Conservation (phyloP, 2,888 invertebrate species). For the Plebejus melissa region DNA sequence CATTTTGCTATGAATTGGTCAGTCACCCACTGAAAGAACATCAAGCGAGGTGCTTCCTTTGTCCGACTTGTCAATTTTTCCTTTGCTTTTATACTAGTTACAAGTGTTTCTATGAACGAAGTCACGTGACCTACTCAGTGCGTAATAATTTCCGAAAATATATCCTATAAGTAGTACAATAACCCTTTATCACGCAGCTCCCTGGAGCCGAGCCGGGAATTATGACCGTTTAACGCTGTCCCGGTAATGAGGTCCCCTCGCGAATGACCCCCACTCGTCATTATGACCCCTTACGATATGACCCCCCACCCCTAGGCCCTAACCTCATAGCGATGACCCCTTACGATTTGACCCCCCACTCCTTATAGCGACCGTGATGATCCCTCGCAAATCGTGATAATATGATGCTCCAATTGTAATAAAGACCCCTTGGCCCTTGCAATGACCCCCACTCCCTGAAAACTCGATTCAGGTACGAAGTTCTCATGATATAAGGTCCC, state of each 20-base stretch:
- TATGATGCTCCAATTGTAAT: not conserved
- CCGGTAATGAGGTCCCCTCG: not conserved
- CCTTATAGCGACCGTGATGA: not conserved
- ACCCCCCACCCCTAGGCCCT: too few relatives aligned
- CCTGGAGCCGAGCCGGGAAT: not conserved
- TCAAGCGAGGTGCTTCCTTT: too few relatives aligned
- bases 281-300: not conserved
- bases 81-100: too few relatives aligned
- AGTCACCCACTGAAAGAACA: too few relatives aligned
- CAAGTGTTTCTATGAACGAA: not conserved
- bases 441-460: not conserved
- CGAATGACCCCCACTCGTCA: not conserved
- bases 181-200: not conserved
- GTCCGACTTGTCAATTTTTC: not conserved
- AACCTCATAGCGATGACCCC: not conserved
- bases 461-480: too few relatives aligned
- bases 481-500: too few relatives aligned
- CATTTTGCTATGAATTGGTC: too few relatives aligned
- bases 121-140: not conserved
- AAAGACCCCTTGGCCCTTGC: not conserved
- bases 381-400: not conserved
- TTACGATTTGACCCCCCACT: not conserved
- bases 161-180: not conserved
- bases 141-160: not conserved
- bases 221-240: conserved; percentile 1